Percentiles rank a stretch among this genome's conserved stretches.
These are phyloP conservation scores for Poecilia wingei DNA, from an alignment of 2,797 vertebrate species.

Conservation along the genomic window DNA sequence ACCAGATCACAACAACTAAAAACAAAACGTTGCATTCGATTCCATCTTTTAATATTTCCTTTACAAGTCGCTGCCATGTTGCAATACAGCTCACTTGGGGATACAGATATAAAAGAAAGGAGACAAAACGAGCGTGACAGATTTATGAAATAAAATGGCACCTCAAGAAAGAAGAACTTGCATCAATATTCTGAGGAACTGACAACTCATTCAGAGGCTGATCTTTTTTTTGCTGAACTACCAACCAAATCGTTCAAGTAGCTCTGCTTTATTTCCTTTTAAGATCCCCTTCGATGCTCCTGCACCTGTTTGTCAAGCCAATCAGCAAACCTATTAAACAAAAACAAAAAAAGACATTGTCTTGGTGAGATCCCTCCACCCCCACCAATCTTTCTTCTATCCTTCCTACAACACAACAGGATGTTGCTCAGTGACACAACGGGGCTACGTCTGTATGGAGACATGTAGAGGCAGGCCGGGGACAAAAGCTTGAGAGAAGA, in stretches of 20 bases:
- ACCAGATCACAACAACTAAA: background rate
- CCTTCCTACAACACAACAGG: conserved; percentile 65
- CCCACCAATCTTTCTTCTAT: conserved; percentile 2
- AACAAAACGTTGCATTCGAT: background rate
- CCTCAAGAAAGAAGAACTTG: conserved; percentile 64
- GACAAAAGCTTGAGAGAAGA: conserved; percentile 68
- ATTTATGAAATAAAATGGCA: conserved; percentile 34
- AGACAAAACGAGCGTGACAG: background rate
- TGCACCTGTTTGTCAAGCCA: conserved; percentile 43
- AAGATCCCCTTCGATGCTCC: conserved; percentile 11
- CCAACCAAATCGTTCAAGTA: conserved; percentile 9
- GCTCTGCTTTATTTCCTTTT: too few species aligned
- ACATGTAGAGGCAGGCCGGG: conserved; percentile 75
- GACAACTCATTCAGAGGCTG: conserved; percentile 24
- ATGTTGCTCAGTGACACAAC: conserved; percentile 71
- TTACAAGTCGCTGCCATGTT: background rate
- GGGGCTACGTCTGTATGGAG: conserved; percentile 56
- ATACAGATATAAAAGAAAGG: background rate
- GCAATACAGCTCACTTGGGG: background rate
- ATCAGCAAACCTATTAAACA: conserved; percentile 5
- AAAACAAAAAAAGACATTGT: conserved; percentile 4
- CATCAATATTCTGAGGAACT: conserved; percentile 53
- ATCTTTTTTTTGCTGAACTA: conserved; percentile 1
- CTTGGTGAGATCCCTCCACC: conserved; percentile 17
- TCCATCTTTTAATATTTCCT: background rate